Evolutionary conservation across 2,797 vertebrate species (phyloP), one percentile per base, ranked within the genome.

Genomic region (Hyperoplus immaculatus): DNA sequence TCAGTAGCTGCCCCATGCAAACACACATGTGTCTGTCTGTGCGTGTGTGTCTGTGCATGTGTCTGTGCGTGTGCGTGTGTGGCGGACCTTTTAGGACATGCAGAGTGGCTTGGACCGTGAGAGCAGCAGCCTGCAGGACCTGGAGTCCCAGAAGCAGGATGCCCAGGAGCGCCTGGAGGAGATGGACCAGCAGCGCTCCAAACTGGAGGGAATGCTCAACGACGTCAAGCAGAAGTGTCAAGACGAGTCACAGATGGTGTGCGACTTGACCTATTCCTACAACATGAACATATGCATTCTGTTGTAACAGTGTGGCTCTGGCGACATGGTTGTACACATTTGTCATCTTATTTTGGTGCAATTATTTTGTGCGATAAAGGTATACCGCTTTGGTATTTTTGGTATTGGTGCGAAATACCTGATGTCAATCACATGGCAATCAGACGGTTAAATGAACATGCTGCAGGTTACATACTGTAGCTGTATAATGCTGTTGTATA

Each of bases 161-260:
- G 96, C 97, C 1, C 97, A 97, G 77, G 97, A 96, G 45, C 96
- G 98, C 8, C 93, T 99, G 70, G 96, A 97, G 7, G 97, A 99
- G 84, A 98, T 99, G 97, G 97, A 98, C 81, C 98, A 98, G 93
- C 98, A 99, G 94, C 98, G 97, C 87, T 95, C 96, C 87, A 99
- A 97, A 72, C 95, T 99, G 72, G 96, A 98, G 55, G 96, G 96
- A 82, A 98, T 98, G 96, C 93, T 99, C 76, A 96, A 84, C 0
- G 97, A 99, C 0, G 90, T 97, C 4, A 95, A 96, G 90, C 96
- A 95, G 85, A 98, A 98, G 75, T 97, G 96, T 88, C 97, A 98
- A 82, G 97, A 98, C 0, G 98, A 99, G 91, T 95, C 95, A 0
- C 96, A 96, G 74, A 96, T 93, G 97, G 98, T 99, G 73, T 90